Evolutionary conservation across 2,888 invertebrate genomes (phyloP), one percentile per base, ranked within the genome.

Genomic region (Habrosyne pyritoides): DNA sequence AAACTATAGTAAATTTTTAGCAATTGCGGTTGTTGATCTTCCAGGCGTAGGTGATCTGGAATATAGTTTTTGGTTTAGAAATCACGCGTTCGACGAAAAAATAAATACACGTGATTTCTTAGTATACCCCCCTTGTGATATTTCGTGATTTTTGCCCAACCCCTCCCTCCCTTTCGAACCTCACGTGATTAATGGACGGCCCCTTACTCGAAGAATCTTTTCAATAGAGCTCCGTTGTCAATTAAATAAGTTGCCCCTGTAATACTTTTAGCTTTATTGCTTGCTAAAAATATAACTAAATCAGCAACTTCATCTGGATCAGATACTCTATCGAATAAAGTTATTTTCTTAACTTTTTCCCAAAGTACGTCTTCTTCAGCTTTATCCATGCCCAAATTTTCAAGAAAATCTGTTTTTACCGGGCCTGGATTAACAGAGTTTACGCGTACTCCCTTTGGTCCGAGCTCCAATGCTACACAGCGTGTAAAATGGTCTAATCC

Each of bases 401-500:
- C 66, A 21, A 74, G 26, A 51, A 66, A 67, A 61, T 73, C 67
- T n/a, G 75, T 73, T 58, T 55, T 70, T 8, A 77, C 73, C 0
- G 71, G 70, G 4, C 73, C 73, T 7, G 98, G 98, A 86, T 97
- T 97, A 0, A 98, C 96, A 56, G 95, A 93, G 83, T 98, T 98
- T 0, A 96, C 97, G 18, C 97, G 92, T 0, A 98, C 96, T 63
- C 95, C 94, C 79, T 95, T 95, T 0, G 92, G 64, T 21, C 95
- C 96, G 52, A 96, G 84, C 73, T 96, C 98, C 53, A 98, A 84
- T n/a, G 98, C 98, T 18, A 95, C 91, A 80, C 97, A 97, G 71
- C 95, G 93, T 0, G 98, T 98, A 66, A 99, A 95, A 77, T 98
- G 98, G 87, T 98, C 98, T 0, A 98, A 83, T 1, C 97, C 97